These are phyloP conservation scores for Corythornis madagascariensis DNA, from an alignment of 2,113 vertebrate species.

Conservation along the genomic window DNA sequence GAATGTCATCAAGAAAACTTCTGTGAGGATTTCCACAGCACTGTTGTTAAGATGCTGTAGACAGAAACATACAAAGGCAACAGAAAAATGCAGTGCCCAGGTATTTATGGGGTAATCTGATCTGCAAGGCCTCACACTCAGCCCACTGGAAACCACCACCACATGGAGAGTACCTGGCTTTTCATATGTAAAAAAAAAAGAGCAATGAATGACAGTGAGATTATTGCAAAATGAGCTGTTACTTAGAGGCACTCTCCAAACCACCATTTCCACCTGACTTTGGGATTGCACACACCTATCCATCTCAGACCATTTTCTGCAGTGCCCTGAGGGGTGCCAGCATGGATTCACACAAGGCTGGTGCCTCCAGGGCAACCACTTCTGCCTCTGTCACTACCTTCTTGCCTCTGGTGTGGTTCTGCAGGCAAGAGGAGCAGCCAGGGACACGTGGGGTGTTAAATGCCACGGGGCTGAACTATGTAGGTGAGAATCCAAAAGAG, in stretches of 20 bases:
- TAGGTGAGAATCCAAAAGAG: background rate
- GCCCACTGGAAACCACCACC: background rate
- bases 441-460: background rate
- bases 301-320: background rate
- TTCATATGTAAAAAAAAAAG: too few species aligned
- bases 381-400: background rate
- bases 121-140: background rate
- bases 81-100: background rate
- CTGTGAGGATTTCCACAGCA: background rate
- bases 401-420: background rate
- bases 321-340: background rate
- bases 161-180: background rate
- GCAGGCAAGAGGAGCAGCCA: background rate
- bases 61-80: background rate
- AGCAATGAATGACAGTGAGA: background rate
- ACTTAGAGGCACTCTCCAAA: background rate
- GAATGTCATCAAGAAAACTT: background rate
- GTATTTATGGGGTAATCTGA: background rate
- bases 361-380: background rate
- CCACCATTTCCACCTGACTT: background rate
- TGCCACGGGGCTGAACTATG: background rate
- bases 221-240: background rate
- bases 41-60: background rate
- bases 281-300: background rate
- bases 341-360: accelerated